These are phyloP conservation scores for Lasaia peninsularis DNA, from an alignment of 1,140 invertebrate genomes.

Conservation along the genomic window DNA sequence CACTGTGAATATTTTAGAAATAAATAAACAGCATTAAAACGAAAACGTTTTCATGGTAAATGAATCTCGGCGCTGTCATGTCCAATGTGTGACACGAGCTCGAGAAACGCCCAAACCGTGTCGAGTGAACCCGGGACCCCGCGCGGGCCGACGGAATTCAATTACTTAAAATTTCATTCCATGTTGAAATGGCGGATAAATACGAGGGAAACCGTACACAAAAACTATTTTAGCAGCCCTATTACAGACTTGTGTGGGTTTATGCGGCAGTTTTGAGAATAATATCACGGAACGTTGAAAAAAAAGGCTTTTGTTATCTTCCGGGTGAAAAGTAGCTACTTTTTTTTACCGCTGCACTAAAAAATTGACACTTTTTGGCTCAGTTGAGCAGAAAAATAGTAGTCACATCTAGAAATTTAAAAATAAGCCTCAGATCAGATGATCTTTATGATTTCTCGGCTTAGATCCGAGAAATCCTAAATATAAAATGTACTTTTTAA, in stretches of 20 bases:
- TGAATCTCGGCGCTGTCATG: conserved; percentile 15
- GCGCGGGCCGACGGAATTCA: conserved; percentile 22
- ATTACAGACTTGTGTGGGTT: neutral
- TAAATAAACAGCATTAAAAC: neutral
- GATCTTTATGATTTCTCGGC: no score
- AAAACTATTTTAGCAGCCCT: conserved; percentile 6
- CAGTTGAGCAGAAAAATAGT: no score
- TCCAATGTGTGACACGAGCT: conserved; percentile 14
- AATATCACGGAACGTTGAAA: neutral
- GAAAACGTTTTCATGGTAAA: conserved; percentile 1
- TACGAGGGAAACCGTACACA: conserved; percentile 9
- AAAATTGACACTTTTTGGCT: no score
- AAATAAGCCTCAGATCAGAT: no score
- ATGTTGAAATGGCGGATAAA: conserved; percentile 15
- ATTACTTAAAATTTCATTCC: conserved; percentile 24
- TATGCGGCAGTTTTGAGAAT: neutral
- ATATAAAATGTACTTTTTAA: no score
- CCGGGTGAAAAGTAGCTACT: no score
- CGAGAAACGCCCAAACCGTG: conserved; percentile 28
- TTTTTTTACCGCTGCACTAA: no score
- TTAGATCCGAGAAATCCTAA: no score
- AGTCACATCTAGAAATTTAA: no score
- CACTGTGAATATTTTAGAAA: neutral
- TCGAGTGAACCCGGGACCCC: conserved; percentile 24
- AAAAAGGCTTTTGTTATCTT: no score